Evolutionary conservation across 2,113 vertebrate genomes (phyloP), one percentile per base, ranked within the genome.

Genomic region (Delphinapterus leucas): DNA sequence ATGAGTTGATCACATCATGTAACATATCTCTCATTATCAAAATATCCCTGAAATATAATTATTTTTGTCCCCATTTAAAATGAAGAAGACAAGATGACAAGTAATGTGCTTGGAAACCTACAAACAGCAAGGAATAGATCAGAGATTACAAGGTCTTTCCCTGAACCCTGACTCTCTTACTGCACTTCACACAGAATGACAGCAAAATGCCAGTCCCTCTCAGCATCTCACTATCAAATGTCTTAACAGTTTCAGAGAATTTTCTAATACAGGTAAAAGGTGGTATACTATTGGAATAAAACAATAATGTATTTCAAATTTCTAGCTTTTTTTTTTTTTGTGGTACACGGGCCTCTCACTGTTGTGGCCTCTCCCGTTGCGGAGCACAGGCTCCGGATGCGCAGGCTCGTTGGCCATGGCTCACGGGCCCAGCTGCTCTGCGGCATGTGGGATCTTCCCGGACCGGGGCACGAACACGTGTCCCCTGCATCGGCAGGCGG

Each of bases 251-350:
- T 68, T 89, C 68, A 38, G 49, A 83, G 18, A 74, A 33, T 18
- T 70, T 93, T 92, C 71, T 74, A 68, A 58, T 80, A 87, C 26
- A 96, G 53, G 11, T 49, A 93, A 88, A 96, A 87, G 25, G 4
- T 41, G 15, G 28, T 71, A 49, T 5, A 73, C 20, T 83, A 12
- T 1, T 88, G 8, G 47, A 96, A 84, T 68, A 38, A 95, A 92
- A 95, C 31, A 33, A 25, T n/a, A 84, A 80, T 23, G 93, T 68
- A 77, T 55, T 58, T 89, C 33, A 55, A 13, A 68, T 90, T 68
- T 74, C 47, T 47, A 93, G 63, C n/a, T 76, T 41, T 80, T n/a
- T 36, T 49, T 38, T 41, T 41, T 41, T 41, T 41, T 41, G 41
- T 1, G 41, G 41, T 41, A 41, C 41, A 6, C 41, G 6, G 41